Base-by-base conservation (phyloP, 2,888 invertebrate genomes). In the Dasysyrphus tricinctus region DNA sequence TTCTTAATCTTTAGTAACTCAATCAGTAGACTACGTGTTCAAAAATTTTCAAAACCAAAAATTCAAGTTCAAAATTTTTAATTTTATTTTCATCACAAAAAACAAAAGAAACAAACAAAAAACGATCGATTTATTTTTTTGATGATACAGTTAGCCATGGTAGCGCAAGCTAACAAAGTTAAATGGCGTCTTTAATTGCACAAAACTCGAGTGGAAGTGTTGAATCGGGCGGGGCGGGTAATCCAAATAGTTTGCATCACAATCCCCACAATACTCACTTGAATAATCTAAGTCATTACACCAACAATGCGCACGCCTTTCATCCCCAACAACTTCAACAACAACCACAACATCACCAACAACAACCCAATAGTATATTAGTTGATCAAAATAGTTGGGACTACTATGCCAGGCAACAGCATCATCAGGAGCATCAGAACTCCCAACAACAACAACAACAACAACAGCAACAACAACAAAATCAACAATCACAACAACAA, bases 141-240 rank as follows among this genome's bases (percentile, higher is more conserved):
- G 59, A 70, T 47, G 63, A 54, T 63, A 80, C 37, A 77, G 16
- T 77, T 90, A 91, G 92, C 91, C 92, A 92, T 92, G 91, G 90
- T 88, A 90, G 88, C 88, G 89, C 89, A 70, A 78, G 63, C 57
- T 54, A 78, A 77, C 80, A 90, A 86, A 88, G 89, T 89, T 92
- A 91, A 91, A 93, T 93, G 93, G 92, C 93, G 90, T 93, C 93
- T 91, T 91, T 93, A 91, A 92, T 93, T 91, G 91, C 92, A 89
- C 91, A 92, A 89, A 90, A 91, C 89, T 90, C 92, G 89, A 91
- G 90, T 89, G 90, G 91, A 88, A 90, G 90, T 89, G 90, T 90
- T 89, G 91, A 91, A 88, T 89, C 90, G 89, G 90, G 90, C 89
- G 90, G 89, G 88, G 89, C 59, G 86, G 83, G 87, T 77, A 86